Conservation (phyloP, 2,113 vertebrate genomes). For the Capricornis sumatraensis region DNA sequence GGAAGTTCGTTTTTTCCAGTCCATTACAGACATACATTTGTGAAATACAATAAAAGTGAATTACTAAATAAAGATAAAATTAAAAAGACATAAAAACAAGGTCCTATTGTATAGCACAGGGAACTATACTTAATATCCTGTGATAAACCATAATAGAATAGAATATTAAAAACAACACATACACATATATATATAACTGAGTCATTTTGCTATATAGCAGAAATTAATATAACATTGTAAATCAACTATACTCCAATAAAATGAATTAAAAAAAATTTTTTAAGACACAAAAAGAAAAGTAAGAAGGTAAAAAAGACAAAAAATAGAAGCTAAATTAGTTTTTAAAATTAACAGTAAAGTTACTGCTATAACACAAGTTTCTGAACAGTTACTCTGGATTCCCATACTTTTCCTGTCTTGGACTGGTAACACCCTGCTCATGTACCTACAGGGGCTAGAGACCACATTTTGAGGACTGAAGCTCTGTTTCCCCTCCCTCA, state of each 20-base stretch:
- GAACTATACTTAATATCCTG: background rate
- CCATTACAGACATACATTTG: background rate
- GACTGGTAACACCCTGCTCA: background rate
- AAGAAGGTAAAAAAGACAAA: background rate
- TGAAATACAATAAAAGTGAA: background rate
- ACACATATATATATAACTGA: background rate
- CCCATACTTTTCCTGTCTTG: background rate
- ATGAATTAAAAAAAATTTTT: background rate
- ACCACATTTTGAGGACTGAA: background rate
- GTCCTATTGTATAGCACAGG: background rate
- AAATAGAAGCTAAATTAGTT: background rate
- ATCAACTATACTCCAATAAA: background rate
- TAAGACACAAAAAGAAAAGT: background rate
- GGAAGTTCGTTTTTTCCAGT: background rate
- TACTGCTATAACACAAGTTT: background rate
- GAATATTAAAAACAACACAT: background rate
- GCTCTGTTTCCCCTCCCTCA: background rate
- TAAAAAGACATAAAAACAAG: background rate
- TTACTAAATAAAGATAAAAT: background rate
- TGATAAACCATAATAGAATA: background rate
- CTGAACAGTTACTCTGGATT: background rate
- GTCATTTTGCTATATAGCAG: background rate
- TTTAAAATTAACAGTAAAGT: background rate
- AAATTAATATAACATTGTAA: background rate
- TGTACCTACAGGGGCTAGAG: fast-evolving